Evolutionary conservation across 2,113 vertebrate genomes (phyloP), one percentile per base, ranked within the genome.

Genomic region (Ibidorhyncha struthersii): DNA sequence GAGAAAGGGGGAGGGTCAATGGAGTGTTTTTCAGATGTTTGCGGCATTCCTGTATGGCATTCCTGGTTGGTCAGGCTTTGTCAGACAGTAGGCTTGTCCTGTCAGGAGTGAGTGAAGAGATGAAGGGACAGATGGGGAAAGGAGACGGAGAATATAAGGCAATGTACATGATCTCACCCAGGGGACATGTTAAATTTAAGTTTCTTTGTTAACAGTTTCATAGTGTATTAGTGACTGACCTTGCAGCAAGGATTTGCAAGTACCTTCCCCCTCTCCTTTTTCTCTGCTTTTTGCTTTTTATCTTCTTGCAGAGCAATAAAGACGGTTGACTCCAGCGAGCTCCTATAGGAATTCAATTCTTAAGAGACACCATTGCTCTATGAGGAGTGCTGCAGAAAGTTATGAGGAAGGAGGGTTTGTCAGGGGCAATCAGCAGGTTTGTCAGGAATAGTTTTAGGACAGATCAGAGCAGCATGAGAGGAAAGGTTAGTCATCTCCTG

Each of bases 151-250:
- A 87, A 52, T 93, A 29, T 81, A 89, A 91, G 77, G 89, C 73
- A 86, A 95, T 71, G 94, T 93, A 65, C 26, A 23, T 96, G 90
- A 97, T 97, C 65, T 97, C 59, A 70, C 97, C 82, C 95, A 26
- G 50, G 97, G 95, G 98, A 70, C 45, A 1, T 65, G 83, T 98
- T 97, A 97, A 87, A 63, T 93, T 79, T 97, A 96, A 97, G 89
- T 93, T 98, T 96, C 92, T 97, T 97, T 86, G 95, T 97, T 96
- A 97, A 95, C 73, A 81, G 92, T 96, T 96, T 94, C 86, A 58
- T 96, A 80, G 91, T 72, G 76, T 94, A 91, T 97, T 97, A 97
- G 87, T 94, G 86, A 65, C 71, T 98, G 98, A 98, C 97, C 97
- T 98, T 98, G 97, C 77, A 62, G 91, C 5, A 38, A 81, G 43